Percentiles rank a stretch among this genome's conserved stretches.
Evolutionary conservation across 2,113 vertebrate genomes (phyloP).

Genomic region (Megatriorchis doriae): DNA sequence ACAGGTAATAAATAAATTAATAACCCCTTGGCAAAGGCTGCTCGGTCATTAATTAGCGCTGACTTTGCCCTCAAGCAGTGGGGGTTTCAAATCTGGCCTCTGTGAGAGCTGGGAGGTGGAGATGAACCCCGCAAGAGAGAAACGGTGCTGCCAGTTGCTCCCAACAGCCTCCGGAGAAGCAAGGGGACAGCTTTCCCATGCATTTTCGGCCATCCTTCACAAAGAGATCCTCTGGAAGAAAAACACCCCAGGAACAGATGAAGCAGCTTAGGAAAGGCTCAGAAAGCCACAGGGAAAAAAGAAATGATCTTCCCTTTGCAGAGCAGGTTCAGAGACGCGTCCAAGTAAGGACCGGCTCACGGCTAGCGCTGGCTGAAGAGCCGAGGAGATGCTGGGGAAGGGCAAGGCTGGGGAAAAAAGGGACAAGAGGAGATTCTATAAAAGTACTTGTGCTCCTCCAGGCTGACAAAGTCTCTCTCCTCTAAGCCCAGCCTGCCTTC

Average conservation of each 20-base stretch:
- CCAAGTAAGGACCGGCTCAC: accelerated
- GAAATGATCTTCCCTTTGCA: not conserved
- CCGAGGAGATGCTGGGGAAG: not conserved
- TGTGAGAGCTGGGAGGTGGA: not conserved
- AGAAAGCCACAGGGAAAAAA: not conserved
- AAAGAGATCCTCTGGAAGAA: not conserved
- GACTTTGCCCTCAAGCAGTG: not conserved
- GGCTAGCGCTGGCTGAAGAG: not conserved
- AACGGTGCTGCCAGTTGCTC: accelerated
- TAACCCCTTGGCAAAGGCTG: not conserved
- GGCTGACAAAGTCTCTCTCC: not conserved
- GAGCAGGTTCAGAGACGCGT: not conserved
- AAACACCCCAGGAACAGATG: not conserved
- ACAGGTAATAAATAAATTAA: not conserved
- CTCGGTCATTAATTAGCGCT: not conserved
- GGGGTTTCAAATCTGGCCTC: not conserved
- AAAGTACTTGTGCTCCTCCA: not conserved
- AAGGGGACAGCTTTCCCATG: not conserved
- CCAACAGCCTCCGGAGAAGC: not conserved
- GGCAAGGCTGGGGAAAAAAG: not conserved
- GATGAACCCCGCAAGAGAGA: not conserved
- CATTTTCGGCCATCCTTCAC: not conserved
- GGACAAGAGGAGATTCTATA: not conserved
- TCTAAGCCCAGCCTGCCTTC: not conserved
- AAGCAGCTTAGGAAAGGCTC: not conserved